A percentile compares a stretch with the other conserved stretches of the same genome.
These are phyloP conservation scores for Apamea crenata DNA, from an alignment of 2,888 invertebrate genomes.

Conservation along the genomic window DNA sequence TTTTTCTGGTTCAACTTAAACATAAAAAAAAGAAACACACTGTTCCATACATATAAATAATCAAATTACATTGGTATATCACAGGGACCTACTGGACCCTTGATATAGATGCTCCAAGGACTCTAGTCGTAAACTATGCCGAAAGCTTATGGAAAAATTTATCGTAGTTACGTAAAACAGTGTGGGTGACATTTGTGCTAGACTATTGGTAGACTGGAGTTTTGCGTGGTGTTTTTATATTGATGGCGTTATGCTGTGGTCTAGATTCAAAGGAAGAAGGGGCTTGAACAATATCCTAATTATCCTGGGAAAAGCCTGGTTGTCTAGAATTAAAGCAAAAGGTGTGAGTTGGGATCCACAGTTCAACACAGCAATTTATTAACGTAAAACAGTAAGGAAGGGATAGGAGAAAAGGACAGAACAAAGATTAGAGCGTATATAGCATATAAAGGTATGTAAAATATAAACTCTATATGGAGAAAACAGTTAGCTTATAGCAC, in stretches of 20 bases:
- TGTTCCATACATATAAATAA: constrained; percentile 36
- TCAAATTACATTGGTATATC: constrained; percentile 46
- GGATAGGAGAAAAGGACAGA: neutral
- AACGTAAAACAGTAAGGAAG: neutral
- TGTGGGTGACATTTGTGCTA: neutral
- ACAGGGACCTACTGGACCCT: constrained; percentile 30
- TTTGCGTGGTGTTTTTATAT: neutral
- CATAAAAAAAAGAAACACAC: constrained; percentile 19
- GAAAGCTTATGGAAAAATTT: constrained; percentile 36
- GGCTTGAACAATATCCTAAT: too few species aligned
- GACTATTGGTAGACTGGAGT: neutral
- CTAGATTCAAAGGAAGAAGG: neutral
- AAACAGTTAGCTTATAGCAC: neutral
- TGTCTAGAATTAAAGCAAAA: neutral
- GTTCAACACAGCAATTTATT: neutral
- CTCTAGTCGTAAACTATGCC: constrained; percentile 42
- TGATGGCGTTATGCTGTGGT: neutral
- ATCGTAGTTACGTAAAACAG: constrained; percentile 19
- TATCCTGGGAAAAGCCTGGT: neutral
- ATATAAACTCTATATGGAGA: neutral
- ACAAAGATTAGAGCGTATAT: neutral
- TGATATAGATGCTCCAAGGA: constrained; percentile 37
- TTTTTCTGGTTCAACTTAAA: constrained; percentile 23
- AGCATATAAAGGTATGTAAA: neutral
- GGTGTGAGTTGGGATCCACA: neutral